These are phyloP conservation scores for Shinisaurus crocodilurus DNA, from an alignment of 2,113 vertebrate species.

Conservation along the genomic window DNA sequence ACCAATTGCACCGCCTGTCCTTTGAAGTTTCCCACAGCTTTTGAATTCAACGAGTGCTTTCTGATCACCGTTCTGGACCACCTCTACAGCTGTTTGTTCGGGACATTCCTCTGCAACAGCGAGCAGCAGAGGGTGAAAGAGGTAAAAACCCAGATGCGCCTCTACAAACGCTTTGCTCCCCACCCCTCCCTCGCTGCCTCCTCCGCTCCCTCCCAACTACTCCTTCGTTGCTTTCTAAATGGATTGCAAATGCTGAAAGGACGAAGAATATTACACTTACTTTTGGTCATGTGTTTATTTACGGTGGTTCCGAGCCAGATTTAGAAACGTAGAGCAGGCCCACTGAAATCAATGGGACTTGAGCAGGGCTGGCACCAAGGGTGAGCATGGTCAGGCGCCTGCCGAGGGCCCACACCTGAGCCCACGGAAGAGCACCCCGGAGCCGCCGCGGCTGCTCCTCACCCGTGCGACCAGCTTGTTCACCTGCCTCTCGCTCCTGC, in stretches of 20 bases:
- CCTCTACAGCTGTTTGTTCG: constrained; percentile 96
- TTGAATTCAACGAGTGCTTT: constrained; percentile 97
- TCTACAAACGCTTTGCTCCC: neutral
- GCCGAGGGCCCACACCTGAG: too few relatives aligned
- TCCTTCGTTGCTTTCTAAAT: neutral
- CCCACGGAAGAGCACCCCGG: too few relatives aligned
- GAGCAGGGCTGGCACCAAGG: too few relatives aligned
- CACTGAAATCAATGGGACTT: too few relatives aligned
- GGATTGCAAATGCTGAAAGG: neutral
- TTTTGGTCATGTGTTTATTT: too few relatives aligned
- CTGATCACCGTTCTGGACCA: constrained; percentile 96
- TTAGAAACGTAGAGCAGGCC: too few relatives aligned
- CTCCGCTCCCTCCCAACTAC: neutral
- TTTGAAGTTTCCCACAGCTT: constrained; percentile 93
- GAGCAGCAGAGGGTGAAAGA: constrained; percentile 93
- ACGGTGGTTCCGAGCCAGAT: too few relatives aligned
- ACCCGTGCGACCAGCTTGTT: too few relatives aligned
- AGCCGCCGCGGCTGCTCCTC: too few relatives aligned
- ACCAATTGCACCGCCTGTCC: constrained; percentile 13
- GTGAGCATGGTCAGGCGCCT: too few relatives aligned
- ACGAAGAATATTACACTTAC: neutral
- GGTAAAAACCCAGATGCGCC: constrained; percentile 72
- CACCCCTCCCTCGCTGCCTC: too few relatives aligned
- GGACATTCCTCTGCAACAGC: constrained; percentile 96
- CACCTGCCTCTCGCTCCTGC: too few relatives aligned